Base-by-base conservation (phyloP, 2,888 invertebrate genomes). In the Parapristionchus giblindavisi region DNA sequence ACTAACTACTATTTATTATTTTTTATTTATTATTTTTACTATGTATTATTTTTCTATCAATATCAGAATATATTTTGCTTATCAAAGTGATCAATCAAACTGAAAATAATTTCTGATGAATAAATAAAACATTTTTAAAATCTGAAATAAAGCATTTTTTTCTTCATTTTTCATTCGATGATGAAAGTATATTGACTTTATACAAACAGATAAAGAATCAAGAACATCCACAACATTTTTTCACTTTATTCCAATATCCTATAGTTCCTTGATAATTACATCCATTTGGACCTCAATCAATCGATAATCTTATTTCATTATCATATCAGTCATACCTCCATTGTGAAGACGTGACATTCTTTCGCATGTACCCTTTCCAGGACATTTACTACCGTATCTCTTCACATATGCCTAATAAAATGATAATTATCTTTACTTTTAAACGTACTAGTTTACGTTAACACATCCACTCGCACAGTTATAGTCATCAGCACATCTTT, bases 401-500 rank as follows among this genome's bases (percentile, higher is more conserved):
- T 6, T 38, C 24, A 76, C 52, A 66, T 72, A 76, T 5, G 52
- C 56, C 70, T 77, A 56, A 75, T 72, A 75, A 8, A 27, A 14
- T 40, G 8, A 21, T 5, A 17, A 3, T 51, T 8, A 3, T 24
- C n/a, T 3, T n/a, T n/a, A n/a, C n/a, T n/a, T n/a, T n/a, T n/a
- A n/a, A n/a, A n/a, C n/a, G n/a, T 17, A 43, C 27, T 5, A 43
- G 17, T 36, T 52, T 29, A 76, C 76, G 4, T 77, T 29, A n/a
- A 77, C 65, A 27, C 77, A 77, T 11, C 52, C 29, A 14, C 52
- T 17, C 21, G 77, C 52, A 40, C 77, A 77, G 38, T 56, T 65
- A 68, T 77, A 77, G 54, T 77, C 77, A 11, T 61, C 60, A 5
- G 77, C 56, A 52, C 77, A 77, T n/a, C 66, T 61, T 72, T 79